Evolutionary conservation across 2,797 vertebrate species (phyloP), one percentile per base, ranked within the genome.

Genomic region (Phoeniculus purpureus): DNA sequence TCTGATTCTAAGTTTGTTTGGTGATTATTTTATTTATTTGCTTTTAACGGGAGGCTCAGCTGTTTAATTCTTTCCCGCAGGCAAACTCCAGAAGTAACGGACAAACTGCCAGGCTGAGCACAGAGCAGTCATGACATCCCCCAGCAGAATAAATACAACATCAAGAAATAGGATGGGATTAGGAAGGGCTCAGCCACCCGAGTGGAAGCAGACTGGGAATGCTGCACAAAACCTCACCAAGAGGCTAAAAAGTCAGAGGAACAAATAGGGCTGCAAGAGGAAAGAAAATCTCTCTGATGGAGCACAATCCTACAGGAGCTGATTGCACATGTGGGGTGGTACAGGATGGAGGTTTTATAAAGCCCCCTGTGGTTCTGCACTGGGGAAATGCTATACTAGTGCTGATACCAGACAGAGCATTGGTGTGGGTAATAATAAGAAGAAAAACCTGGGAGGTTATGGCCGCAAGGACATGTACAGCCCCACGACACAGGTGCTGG

Each of bases 41-140:
- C 73, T 85, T 95, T 95, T 89, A 77, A 71, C 78, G 64, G 92
- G 91, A 95, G 64, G 52, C 80, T 68, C 86, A 94, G 88, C 81
- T 96, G 93, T 95, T 96, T 95, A 71, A 89, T 96, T 94, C 75
- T 85, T 75, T 95, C 94, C 91, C 47, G 0, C 85, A 78, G 94
- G 93, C 87, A 97, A 93, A 95, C 47, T 93, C 89, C 26, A 70
- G 87, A 87, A 68, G 87, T 93, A 96, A 97, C 68, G 81, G 93
- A 92, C 71, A 87, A 90, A 95, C 89, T 89, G 73, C 94, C 96
- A 95, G 73, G 25, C n/a, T 65, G 59, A 96, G 84, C 92, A 62
- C 82, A 91, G 93, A 95, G 82, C 94, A 94, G 95, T 82, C 50
- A 87, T 86, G 80, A 87, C 85, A 89, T 81, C 54, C 29, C 60